Percentiles rank a stretch among this genome's conserved stretches.
These are phyloP conservation scores for Thalassophryne amazonica DNA, from an alignment of 2,797 vertebrate genomes.

Conservation along the genomic window DNA sequence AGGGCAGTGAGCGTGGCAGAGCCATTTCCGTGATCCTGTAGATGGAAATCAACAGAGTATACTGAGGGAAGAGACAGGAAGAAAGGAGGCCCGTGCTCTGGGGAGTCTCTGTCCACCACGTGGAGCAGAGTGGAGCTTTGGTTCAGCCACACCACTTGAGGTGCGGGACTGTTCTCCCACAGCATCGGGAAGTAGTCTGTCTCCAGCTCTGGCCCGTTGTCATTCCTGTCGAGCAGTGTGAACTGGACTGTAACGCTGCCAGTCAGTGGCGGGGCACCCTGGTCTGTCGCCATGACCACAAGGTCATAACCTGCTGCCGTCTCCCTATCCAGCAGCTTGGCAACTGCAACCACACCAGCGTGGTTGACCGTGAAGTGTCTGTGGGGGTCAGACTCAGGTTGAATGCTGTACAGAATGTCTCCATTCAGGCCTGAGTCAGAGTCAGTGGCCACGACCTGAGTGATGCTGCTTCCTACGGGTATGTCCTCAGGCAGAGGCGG, in stretches of 20 bases:
- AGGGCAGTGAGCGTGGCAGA: constrained; percentile 85
- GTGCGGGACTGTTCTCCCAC: constrained; percentile 83
- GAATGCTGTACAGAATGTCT: constrained; percentile 80
- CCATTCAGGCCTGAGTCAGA: constrained; percentile 82
- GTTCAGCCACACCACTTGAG: constrained; percentile 82
- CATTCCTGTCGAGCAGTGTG: constrained; percentile 84
- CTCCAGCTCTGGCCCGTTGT: constrained; percentile 88
- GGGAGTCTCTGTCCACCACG: constrained; percentile 79
- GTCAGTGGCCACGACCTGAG: constrained; percentile 80
- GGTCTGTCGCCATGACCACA: constrained; percentile 83
- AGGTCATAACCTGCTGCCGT: constrained; percentile 72
- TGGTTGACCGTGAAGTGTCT: constrained; percentile 79
- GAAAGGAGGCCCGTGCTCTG: constrained; percentile 85
- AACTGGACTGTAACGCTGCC: constrained; percentile 81
- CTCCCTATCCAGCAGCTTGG: constrained; percentile 80
- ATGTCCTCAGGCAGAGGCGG: constrained; percentile 79
- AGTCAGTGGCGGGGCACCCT: constrained; percentile 78
- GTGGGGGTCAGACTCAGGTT: constrained; percentile 76
- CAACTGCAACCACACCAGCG: constrained; percentile 76
- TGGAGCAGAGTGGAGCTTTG: constrained; percentile 80
- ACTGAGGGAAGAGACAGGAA: constrained; percentile 72
- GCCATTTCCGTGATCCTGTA: constrained; percentile 86
- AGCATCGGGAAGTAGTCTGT: constrained; percentile 80
- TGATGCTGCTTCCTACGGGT: constrained; percentile 75
- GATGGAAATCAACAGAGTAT: constrained; percentile 81